These are phyloP conservation scores for Sciaenops ocellatus DNA, from an alignment of 2,797 vertebrate genomes.

Conservation along the genomic window DNA sequence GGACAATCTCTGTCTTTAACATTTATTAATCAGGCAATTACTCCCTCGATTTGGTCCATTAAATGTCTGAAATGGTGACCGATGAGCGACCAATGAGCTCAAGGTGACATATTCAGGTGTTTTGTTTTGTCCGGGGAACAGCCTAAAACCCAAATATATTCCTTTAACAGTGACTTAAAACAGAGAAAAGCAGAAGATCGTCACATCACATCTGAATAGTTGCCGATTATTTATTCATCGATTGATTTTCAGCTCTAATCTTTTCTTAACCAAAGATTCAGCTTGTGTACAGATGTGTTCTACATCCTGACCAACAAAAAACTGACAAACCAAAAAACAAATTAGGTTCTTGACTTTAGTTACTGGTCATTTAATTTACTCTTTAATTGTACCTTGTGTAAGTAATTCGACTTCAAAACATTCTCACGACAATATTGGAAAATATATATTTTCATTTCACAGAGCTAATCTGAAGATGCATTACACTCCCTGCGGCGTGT, in stretches of 20 bases:
- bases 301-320: background rate
- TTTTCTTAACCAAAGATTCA: background rate
- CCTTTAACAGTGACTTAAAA: background rate
- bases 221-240: background rate
- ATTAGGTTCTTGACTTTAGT: too few relatives aligned
- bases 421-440: background rate
- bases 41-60: background rate
- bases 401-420: background rate
- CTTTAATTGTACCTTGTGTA: background rate
- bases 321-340: too few relatives aligned
- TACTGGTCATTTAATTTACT: background rate
- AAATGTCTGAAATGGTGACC: background rate
- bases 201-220: background rate
- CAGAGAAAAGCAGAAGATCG: too few relatives aligned
- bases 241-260: background rate
- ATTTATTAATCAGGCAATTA: constrained; percentile 1
- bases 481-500: background rate
- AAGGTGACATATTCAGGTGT: background rate
- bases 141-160: background rate
- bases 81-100: background rate
- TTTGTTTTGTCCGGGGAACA: background rate
- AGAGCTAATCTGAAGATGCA: background rate
- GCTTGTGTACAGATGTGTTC: too few relatives aligned
- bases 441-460: background rate
- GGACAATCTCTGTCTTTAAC: constrained; percentile 1